These are phyloP conservation scores for Malthinus flaveolus DNA, from an alignment of 2,888 invertebrate genomes.

Conservation along the genomic window DNA sequence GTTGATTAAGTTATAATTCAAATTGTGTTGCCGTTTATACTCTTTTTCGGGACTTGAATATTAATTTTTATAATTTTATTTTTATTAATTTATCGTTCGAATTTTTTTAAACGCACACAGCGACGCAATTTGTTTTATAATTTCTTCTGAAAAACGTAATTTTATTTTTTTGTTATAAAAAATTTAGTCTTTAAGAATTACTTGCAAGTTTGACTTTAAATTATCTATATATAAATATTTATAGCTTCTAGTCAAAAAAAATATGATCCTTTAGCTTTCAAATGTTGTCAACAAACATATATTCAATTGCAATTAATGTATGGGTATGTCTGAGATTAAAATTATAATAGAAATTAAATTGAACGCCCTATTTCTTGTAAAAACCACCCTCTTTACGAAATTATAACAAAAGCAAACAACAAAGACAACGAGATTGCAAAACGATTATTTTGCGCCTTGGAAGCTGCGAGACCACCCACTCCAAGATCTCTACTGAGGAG, in stretches of 20 bases:
- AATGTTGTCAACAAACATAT: conserved; percentile 54
- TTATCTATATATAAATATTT: conserved; percentile 45
- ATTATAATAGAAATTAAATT: conserved; percentile 44
- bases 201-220: conserved; percentile 51
- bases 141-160: conserved; percentile 37
- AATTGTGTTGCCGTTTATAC: conserved; percentile 20
- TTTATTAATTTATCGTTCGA: neutral
- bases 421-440: too few species aligned
- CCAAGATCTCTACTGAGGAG: too few species aligned
- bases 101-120: conserved; percentile 38
- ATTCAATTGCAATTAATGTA: conserved; percentile 57
- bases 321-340: conserved; percentile 58
- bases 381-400: too few species aligned
- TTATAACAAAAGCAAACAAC: too few species aligned
- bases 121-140: conserved; percentile 30
- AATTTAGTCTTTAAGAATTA: conserved; percentile 43
- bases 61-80: neutral
- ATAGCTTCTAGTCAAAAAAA: conserved; percentile 46
- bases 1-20: conserved; percentile 36
- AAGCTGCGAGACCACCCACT: too few species aligned
- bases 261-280: conserved; percentile 52
- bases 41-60: conserved; percentile 2
- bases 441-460: too few species aligned
- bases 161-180: conserved; percentile 47
- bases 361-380: neutral